phyloP scores from a whole-genome alignment of 2,113 vertebrate species.

The Myotis yumanensis region DNA sequence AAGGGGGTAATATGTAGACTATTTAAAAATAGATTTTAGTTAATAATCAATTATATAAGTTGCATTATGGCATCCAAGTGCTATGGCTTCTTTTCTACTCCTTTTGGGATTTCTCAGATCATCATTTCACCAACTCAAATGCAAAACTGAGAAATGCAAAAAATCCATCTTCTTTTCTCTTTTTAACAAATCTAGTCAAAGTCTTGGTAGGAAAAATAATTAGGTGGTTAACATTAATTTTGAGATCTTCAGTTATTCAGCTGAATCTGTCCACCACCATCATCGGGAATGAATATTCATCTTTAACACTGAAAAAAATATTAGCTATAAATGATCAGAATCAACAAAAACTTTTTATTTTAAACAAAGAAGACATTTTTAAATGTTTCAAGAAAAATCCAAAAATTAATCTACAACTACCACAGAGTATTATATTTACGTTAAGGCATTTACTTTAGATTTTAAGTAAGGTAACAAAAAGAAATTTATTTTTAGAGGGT shows the following conservation, averaged over 20 bases:
- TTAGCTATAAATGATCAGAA: conserved; percentile 1
- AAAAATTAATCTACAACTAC: not conserved
- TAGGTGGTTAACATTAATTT: not conserved
- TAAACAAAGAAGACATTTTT: conserved; percentile 11
- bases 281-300: not conserved
- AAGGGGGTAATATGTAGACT: not conserved
- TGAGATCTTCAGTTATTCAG: not conserved
- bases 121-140: not conserved
- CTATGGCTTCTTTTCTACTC: not conserved
- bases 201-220: not conserved
- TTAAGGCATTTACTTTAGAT: not conserved
- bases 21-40: not conserved
- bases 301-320: not conserved
- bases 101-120: not conserved
- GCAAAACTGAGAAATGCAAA: not conserved
- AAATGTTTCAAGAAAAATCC: not conserved
- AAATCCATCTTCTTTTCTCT: not conserved
- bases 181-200: not conserved
- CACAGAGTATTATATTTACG: not conserved
- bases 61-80: not conserved
- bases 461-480: not conserved
- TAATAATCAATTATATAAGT: not conserved
- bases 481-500: not conserved
- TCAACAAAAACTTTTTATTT: conserved; percentile 21
- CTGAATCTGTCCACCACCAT: not conserved